Evolutionary conservation across 2,888 invertebrate genomes (phyloP).

Genomic region (Protophormia terraenovae): DNA sequence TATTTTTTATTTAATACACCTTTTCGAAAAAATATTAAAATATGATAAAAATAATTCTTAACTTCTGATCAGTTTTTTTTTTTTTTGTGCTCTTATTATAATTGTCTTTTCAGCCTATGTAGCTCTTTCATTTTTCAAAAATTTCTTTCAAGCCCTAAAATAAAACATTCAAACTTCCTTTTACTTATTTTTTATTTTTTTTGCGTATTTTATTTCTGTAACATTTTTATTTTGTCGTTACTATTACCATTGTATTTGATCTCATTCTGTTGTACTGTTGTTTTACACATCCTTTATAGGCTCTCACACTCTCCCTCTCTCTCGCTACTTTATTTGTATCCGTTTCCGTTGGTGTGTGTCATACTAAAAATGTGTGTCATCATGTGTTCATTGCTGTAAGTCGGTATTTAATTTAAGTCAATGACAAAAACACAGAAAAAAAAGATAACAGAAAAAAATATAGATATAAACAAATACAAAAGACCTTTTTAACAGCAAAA

Average conservation of each 20-base stretch:
- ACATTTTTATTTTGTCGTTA: conserved; percentile 13
- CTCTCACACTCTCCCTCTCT: too few relatives aligned
- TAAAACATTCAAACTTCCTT: conserved; percentile 16
- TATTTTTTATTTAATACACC: too few relatives aligned
- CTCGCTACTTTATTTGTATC: conserved; percentile 60
- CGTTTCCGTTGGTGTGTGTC: conserved; percentile 62
- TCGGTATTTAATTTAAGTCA: conserved; percentile 46
- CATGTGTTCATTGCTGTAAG: conserved; percentile 43
- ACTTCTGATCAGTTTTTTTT: too few relatives aligned
- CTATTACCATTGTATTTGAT: conserved; percentile 43
- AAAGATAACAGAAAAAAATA: background rate
- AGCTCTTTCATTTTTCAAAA: too few relatives aligned
- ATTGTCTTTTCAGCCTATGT: too few relatives aligned
- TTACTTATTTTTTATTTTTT: background rate
- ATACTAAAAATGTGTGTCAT: conserved; percentile 45
- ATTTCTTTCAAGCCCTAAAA: conserved; percentile 7
- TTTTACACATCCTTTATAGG: conserved; percentile 62
- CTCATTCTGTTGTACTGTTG: conserved; percentile 51
- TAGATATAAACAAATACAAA: background rate
- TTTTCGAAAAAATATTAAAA: too few relatives aligned
- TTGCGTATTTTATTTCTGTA: background rate
- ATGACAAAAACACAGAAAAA: background rate
- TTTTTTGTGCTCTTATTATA: too few relatives aligned
- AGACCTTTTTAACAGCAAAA: conserved; percentile 23
- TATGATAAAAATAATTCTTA: too few relatives aligned